Evolutionary conservation across 2,888 invertebrate genomes (phyloP), one percentile per base, ranked within the genome.

Genomic region (Brachynemurus nebulosus): DNA sequence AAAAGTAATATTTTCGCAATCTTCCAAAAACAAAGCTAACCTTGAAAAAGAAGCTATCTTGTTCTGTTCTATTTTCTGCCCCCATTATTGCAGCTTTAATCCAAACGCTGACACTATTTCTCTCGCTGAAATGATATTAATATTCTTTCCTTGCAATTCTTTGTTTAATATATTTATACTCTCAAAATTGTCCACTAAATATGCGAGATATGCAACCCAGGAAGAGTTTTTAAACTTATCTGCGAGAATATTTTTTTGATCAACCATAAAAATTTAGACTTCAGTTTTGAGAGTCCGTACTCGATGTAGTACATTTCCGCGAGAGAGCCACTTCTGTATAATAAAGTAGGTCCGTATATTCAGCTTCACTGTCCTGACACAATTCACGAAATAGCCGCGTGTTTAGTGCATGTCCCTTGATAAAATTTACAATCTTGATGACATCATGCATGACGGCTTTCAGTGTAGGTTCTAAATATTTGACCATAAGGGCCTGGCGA

Each of bases 381-480:
- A 53, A 52, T 48, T 50, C 49, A 50, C 49, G 47, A 52, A 51
- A 53, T 51, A 45, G 46, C 46, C 52, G 50, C 47, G 47, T 51
- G 48, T 52, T 52, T 48, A 52, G 48, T 50, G 51, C 49, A 51
- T 51, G 49, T 46, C 41, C 44, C 40, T 49, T 51, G 44, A 49
- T 45, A 47, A 40, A 37, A 50, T 49, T 49, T 40, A 48, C 43
- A 45, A 50, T 45, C 46, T 50, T 50, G 46, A 50, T 50, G 41
- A 48, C 47, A 46, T 51, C 50, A 49, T 51, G n/a, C 48, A 47
- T 50, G 47, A 51, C 47, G 49, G 49, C 49, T 50, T 51, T 48
- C 49, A 51, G 45, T 46, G 50, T 48, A 50, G 47, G 48, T 51
- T 51, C 49, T 43, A 52, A 49, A 52, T 51, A 40, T 52, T 48